A percentile compares a stretch with the other conserved stretches of the same genome.
Conservation (phyloP, 1,140 invertebrate species). For the Drosophila punjabiensis region DNA sequence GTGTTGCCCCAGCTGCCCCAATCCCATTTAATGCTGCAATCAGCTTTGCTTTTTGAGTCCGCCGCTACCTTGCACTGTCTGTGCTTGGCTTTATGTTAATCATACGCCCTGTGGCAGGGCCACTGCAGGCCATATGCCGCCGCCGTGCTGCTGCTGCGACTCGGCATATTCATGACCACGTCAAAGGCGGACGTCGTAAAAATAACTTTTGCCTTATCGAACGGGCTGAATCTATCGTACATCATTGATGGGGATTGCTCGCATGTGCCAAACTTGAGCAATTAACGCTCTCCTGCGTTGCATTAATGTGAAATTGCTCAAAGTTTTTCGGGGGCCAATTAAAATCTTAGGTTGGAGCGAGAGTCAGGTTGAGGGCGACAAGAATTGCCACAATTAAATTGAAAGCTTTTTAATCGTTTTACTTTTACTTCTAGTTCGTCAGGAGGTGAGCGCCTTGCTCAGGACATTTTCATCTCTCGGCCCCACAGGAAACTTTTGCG, state of each 20-base stretch:
- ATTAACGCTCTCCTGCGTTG: slow-evolving; percentile 40
- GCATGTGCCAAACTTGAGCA: slow-evolving; percentile 42
- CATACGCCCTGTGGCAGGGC: slow-evolving; percentile 60
- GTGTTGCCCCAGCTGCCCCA: slow-evolving; percentile 38
- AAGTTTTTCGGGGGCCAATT: slow-evolving; percentile 48
- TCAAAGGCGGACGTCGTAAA: slow-evolving; percentile 46
- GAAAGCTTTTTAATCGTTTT: slow-evolving; percentile 53
- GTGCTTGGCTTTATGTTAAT: slow-evolving; percentile 70
- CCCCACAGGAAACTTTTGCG: slow-evolving; percentile 20
- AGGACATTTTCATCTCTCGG: slow-evolving; percentile 22
- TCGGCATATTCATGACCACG: slow-evolving; percentile 41
- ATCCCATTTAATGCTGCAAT: slow-evolving; percentile 80
- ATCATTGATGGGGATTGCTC: slow-evolving; percentile 22
- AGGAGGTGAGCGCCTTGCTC: slow-evolving; percentile 33
- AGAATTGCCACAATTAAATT: slow-evolving; percentile 57
- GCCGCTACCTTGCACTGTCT: slow-evolving; percentile 56
- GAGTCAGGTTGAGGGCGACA: not conserved
- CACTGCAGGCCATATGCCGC: slow-evolving; percentile 39
- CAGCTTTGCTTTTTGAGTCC: slow-evolving; percentile 73
- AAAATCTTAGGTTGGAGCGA: slow-evolving; percentile 12
- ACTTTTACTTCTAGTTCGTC: slow-evolving; percentile 37
- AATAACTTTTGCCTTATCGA: slow-evolving; percentile 31
- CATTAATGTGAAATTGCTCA: slow-evolving; percentile 35
- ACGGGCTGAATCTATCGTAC: slow-evolving; percentile 21
- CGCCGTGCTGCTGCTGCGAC: not conserved